These are phyloP conservation scores for Plutomurus gul DNA, from an alignment of 1,140 invertebrate species.

Conservation along the genomic window DNA sequence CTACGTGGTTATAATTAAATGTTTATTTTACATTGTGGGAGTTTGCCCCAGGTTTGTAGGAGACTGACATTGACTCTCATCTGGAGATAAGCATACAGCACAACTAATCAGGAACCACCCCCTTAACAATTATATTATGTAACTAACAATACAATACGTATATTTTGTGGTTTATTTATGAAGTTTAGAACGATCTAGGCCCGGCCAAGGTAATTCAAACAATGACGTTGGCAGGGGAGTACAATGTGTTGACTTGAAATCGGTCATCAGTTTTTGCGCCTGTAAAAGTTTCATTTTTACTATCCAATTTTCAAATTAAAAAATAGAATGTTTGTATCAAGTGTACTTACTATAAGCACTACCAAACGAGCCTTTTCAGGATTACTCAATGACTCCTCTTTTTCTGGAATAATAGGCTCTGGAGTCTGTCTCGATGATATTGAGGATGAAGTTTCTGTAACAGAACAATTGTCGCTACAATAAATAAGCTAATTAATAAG, in stretches of 20 bases:
- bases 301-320: not conserved
- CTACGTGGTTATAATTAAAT: too few relatives aligned
- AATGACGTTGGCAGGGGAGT: conserved; percentile 71
- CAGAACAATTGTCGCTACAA: not conserved
- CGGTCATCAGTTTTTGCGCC: conserved; percentile 79
- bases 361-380: conserved; percentile 28
- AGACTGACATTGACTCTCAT: too few relatives aligned
- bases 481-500: not conserved
- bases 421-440: not conserved
- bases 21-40: too few relatives aligned
- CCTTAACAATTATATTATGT: too few relatives aligned
- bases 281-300: conserved; percentile 57
- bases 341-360: conserved; percentile 35
- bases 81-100: too few relatives aligned
- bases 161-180: too few relatives aligned
- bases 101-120: too few relatives aligned
- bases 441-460: not conserved
- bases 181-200: too few relatives aligned
- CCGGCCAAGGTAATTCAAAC: conserved; percentile 69
- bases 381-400: not conserved
- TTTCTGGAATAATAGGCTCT: conserved; percentile 19
- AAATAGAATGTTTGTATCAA: not conserved
- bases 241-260: conserved; percentile 86
- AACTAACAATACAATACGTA: too few relatives aligned
- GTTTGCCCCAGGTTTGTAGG: too few relatives aligned